These are phyloP conservation scores for Ylistrum balloti DNA, from an alignment of 1,140 invertebrate genomes.

Conservation along the genomic window DNA sequence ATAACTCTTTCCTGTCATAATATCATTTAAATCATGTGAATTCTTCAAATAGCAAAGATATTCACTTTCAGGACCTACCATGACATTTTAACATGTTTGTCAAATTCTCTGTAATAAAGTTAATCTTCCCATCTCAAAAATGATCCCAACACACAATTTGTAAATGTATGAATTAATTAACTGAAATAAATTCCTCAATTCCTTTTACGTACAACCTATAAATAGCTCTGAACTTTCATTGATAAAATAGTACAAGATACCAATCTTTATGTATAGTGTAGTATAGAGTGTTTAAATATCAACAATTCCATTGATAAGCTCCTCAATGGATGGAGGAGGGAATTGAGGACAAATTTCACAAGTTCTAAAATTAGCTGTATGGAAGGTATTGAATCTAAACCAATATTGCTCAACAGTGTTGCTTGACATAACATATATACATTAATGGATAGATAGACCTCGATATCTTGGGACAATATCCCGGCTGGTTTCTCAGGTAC, in stretches of 20 bases:
- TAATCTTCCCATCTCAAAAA: neutral
- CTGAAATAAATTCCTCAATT: conserved; percentile 1
- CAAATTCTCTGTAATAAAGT: neutral
- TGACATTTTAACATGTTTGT: neutral
- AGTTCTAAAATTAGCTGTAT: neutral
- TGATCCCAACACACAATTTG: neutral
- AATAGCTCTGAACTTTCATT: neutral
- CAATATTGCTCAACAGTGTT: neutral
- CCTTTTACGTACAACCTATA: neutral
- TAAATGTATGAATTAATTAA: conserved; percentile 24
- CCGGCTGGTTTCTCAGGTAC: no score
- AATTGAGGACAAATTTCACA: conserved; percentile 20
- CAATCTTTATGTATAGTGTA: neutral
- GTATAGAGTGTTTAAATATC: neutral
- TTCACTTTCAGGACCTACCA: conserved; percentile 24
- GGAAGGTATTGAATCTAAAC: neutral
- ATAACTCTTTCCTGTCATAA: neutral
- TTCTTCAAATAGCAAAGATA: neutral
- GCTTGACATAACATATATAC: neutral
- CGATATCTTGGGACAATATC: no score
- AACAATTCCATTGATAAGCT: neutral
- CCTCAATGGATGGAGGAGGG: neutral
- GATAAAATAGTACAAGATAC: neutral
- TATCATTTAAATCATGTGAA: neutral
- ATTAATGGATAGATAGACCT: neutral